Base-by-base conservation (phyloP, 2,797 vertebrate species). In the Triplophysa yarkandensis region DNA sequence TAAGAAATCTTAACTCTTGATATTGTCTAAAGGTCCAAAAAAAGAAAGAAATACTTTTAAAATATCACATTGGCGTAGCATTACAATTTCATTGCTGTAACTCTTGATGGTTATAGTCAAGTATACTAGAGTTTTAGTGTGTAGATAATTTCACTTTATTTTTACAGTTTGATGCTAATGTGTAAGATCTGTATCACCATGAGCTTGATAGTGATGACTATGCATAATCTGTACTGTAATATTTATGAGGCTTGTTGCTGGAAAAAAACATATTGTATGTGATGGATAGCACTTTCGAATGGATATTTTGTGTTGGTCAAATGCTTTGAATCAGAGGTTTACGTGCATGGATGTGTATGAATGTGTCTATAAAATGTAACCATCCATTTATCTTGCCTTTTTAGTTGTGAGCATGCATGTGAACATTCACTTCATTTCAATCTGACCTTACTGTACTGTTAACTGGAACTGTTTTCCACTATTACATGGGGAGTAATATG, bases 181-280 rank as follows among this genome's bases (percentile, higher is more conserved):
- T 89, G 80, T 84, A 78, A 81, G 82, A 65, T 83, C 82, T 78
- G 30, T 83, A 83, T 86, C 80, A 70, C 73, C 84, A 79, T 82
- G 79, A 76, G 84, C 80, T 88, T 80, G 83, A 83, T 88, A 78
- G 84, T 76, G 61, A 86, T 84, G 78, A 91, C 90, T 90, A 91
- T 90, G 91, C 91, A 92, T 88, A 89, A 81, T 81, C 76, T 76
- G 86, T 80, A 82, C 83, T 86, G 84, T 89, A 83, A 73, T 72
- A 72, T 71, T 74, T 71, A 46, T 57, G 71, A 81, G 39, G 66
- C 44, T 78, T 81, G 77, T 81, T 36, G 68, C 68, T 50, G 84
- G 78, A 72, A 36, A 68, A n/a, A 69, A 74, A 68, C 74, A 67
- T 62, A 83, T 8, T 17, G 14, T 44, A 19, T 79, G 77, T 84